These are phyloP conservation scores for Hirtodrosophila confusa DNA, from an alignment of 2,888 invertebrate genomes.

Conservation along the genomic window DNA sequence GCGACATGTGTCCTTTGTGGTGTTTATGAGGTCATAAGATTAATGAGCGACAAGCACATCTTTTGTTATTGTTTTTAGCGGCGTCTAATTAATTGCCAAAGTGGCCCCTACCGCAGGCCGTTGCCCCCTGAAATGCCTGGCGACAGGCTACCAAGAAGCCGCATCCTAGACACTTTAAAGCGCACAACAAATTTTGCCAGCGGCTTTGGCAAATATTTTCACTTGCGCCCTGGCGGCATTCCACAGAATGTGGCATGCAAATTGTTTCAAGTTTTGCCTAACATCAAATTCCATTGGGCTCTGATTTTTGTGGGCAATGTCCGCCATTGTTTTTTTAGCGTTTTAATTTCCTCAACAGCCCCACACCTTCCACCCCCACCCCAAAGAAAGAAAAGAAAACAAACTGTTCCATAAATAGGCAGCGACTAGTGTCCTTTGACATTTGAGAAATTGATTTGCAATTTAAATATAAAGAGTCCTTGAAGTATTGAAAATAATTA, in stretches of 20 bases:
- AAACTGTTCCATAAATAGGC: no score
- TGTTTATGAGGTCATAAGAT: conserved; percentile 73
- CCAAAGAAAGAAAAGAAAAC: not conserved
- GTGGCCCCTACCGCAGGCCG: not conserved
- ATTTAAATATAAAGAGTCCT: not conserved
- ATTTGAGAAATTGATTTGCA: conserved; percentile 12
- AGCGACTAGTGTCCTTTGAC: conserved; percentile 3
- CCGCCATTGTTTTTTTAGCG: conserved; percentile 10
- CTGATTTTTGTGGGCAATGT: conserved; percentile 27
- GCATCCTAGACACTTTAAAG: conserved; percentile 35
- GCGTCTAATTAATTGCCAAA: conserved; percentile 67
- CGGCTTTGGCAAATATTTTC: conserved; percentile 27
- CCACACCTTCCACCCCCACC: no score
- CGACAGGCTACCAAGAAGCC: conserved; percentile 27
- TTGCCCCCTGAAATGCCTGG: conserved; percentile 3
- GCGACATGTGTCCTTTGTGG: conserved; percentile 56
- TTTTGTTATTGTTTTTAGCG: conserved; percentile 66
- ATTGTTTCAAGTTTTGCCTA: conserved; percentile 23
- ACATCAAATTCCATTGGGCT: conserved; percentile 20
- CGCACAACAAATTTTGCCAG: conserved; percentile 8
- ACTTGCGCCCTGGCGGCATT: no score
- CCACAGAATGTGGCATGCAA: conserved; percentile 8
- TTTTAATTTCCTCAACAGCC: not conserved
- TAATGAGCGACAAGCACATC: conserved; percentile 74
- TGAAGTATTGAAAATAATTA: not conserved